Base-by-base conservation (phyloP, 2,888 invertebrate genomes). In the Pachymerium ferrugineum region DNA sequence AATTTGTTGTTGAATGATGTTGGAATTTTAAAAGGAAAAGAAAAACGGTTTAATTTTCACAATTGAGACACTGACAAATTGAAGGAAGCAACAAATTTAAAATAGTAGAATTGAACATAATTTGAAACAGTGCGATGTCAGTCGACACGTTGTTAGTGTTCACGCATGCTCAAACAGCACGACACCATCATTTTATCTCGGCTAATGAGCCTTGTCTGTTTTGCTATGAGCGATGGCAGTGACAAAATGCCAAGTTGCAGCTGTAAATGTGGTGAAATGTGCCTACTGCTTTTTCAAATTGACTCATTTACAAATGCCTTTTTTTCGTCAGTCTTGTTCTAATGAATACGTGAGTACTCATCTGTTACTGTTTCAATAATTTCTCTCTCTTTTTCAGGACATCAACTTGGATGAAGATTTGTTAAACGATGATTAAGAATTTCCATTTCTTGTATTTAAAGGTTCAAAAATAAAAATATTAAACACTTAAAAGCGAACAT, bases 381-480 rank as follows among this genome's bases (percentile, higher is more conserved):
- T 73, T 76, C 67, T 75, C 73, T 77, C 78, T 77, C 76, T 78
- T 78, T 86, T 86, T 72, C 85, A 89, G 89, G 90, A 90, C 81
- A 87, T 90, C 75, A 90, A 88, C 83, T 83, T 90, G 79, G 90
- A 89, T 80, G 89, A 90, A 80, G 90, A 89, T 80, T 85, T 90
- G 78, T 82, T 89, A 76, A 89, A 87, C 79, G 89, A 90, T 78
- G 82, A 83, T 77, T 82, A 76, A 77, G n/a, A 47, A 22, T 8
- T 28, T 28, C 25, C 16, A 38, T 38, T 47, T 47, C 47, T 2
- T 47, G 16, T 16, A 2, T 47, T 47, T n/a, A n/a, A n/a, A n/a
- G n/a, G n/a, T n/a, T n/a, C n/a, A n/a, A n/a, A n/a, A n/a, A n/a
- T n/a, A n/a, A n/a, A n/a, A n/a, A n/a, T n/a, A n/a, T n/a, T n/a